Base-by-base conservation (phyloP, 2,888 invertebrate species). In the Alloscopus bannaensis region DNA sequence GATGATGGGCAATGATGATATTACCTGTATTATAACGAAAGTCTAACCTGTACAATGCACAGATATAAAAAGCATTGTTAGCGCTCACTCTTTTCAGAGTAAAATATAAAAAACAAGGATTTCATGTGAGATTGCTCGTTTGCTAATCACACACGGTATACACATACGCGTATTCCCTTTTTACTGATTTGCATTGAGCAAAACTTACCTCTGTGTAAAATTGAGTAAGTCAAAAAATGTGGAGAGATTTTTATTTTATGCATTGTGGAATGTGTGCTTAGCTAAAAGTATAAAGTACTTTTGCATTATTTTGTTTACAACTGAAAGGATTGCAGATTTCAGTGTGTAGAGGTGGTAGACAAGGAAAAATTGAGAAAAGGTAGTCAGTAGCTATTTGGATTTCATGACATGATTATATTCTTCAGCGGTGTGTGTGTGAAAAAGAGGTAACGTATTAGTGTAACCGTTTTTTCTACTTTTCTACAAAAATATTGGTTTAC, bases 371-470 rank as follows among this genome's bases (percentile, higher is more conserved):
- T 50, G 18, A 50, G 68, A 50, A 70, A 77, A 77, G 69, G 69
- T 77, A 69, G 69, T 69, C 64, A 77, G 77, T 77, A 77, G 77
- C 69, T 77, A 69, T 77, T 69, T 60, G 45, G 77, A 77, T 69
- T n/a, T 77, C 77, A 69, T 69, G 68, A 68, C 68, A 62, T 31
- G 77, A 57, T 62, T 69, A 69, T 60, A n/a, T n/a, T n/a, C n/a
- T n/a, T n/a, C n/a, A n/a, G n/a, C n/a, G n/a, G n/a, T n/a, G n/a
- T n/a, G n/a, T 77, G 77, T 76, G 68, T n/a, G 71, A 68, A 60
- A 47, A 75, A 13, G 57, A 66, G 66, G 50, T n/a, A n/a, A n/a
- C n/a, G n/a, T 42, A 57, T 50, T 52, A 24, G 40, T 52, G 73
- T 28, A 22, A 24, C 24, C 52, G 52, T 52, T 52, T 52, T 52